phyloP scores from a whole-genome alignment of 2,113 vertebrate genomes.

The Percina caprodes region DNA sequence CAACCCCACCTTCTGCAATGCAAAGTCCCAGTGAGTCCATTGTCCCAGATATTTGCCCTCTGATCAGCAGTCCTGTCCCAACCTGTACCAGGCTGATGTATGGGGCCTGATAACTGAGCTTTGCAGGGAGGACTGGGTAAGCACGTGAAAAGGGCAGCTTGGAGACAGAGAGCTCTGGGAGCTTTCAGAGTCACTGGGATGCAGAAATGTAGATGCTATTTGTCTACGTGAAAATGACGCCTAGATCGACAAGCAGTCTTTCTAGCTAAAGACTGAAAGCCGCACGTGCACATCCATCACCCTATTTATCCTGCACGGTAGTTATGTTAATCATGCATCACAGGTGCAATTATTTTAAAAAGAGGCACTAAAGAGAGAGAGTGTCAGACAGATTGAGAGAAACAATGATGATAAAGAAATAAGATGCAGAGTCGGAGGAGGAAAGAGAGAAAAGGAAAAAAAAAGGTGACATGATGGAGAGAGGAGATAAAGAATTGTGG shows the following conservation, averaged over 20 bases:
- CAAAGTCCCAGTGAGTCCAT: slow-evolving; percentile 40
- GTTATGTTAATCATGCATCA: slow-evolving; percentile 27
- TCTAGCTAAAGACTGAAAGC: slow-evolving; percentile 3
- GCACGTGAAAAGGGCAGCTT: slow-evolving; percentile 44
- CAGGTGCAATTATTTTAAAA: slow-evolving; percentile 16
- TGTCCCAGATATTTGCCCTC: slow-evolving; percentile 68
- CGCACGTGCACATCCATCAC: neutral
- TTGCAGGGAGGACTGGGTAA: slow-evolving; percentile 13
- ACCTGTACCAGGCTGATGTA: slow-evolving; percentile 58
- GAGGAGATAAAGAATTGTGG: neutral
- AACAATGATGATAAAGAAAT: neutral
- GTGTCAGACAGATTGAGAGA: neutral
- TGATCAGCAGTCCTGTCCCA: slow-evolving; percentile 63
- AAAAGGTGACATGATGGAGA: slow-evolving; percentile 1
- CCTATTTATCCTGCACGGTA: slow-evolving; percentile 22
- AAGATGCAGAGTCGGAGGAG: neutral
- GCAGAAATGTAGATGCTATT: slow-evolving; percentile 31
- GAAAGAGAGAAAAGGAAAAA: slow-evolving; percentile 4
- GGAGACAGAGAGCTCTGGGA: slow-evolving; percentile 26
- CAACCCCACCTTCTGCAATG: neutral
- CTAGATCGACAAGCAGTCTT: neutral
- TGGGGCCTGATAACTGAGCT: slow-evolving; percentile 49
- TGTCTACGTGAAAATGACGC: slow-evolving; percentile 37
- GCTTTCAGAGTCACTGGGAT: slow-evolving; percentile 1
- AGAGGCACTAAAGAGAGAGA: neutral